Evolutionary conservation across 2,797 vertebrate species (phyloP), one percentile per base, ranked within the genome.

Genomic region (Poecile montanus): DNA sequence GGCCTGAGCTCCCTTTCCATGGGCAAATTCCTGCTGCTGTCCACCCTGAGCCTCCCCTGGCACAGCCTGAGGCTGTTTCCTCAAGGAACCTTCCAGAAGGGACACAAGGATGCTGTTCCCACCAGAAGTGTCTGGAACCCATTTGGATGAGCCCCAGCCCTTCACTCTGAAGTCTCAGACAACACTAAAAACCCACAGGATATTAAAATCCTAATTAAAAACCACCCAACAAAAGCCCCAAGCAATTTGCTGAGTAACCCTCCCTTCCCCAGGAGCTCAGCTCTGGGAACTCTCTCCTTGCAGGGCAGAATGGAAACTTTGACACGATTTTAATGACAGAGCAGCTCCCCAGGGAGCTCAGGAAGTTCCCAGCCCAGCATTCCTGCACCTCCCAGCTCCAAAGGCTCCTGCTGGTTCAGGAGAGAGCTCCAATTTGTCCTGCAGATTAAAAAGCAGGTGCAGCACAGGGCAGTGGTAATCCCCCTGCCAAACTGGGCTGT

Each of bases 251-350:
- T 53, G 47, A 78, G 51, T 8, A 45, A 40, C 34, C 22, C 6
- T n/a, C 13, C 48, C 54, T 44, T 40, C 12, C 29, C 3, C 82
- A 44, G 61, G 36, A 87, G 51, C 36, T 27, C 72, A 56, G 61
- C 79, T 40, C 54, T 54, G 44, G 61, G 36, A 51, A 36, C 29
- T 76, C 57, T 76, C 26, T 10, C 27, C 53, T 32, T 0, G 0
- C 61, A 27, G 70, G 32, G n/a, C 57, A 16, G 44, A 9, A 67
- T 75, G 88, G 95, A 91, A 96, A 75, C 61, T 92, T 19, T 63
- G 74, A 60, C 76, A 25, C 8, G 38, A 21, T 8, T 65, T 92
- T 83, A 95, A 93, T 94, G 83, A 63, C 61, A 93, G 88, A 36
- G 40, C 91, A 66, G 91, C 70, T n/a, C 50, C 50, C 48, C 3